Conservation (phyloP, 2,113 vertebrate species). For the Ageneiosus marmoratus region DNA sequence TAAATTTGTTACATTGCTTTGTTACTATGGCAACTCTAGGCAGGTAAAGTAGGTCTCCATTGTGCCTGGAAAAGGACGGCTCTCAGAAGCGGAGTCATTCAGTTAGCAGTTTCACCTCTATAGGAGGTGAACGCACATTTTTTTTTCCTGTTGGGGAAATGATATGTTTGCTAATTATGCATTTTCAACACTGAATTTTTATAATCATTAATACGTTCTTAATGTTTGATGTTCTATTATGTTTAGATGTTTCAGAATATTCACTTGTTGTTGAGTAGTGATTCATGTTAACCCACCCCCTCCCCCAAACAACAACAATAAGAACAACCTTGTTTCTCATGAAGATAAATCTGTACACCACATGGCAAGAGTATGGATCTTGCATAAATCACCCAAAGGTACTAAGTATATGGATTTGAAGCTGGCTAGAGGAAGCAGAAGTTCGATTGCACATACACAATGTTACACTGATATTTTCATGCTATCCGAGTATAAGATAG, state of each 20-base stretch:
- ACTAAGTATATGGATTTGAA: neutral
- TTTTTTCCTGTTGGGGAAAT: no score
- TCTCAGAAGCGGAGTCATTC: slow-evolving; percentile 43
- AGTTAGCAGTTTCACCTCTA: neutral
- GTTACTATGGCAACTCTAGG: slow-evolving; percentile 48
- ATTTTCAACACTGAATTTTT: no score
- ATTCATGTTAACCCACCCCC: neutral
- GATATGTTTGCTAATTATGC: neutral
- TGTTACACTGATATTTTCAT: neutral
- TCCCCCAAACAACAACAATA: neutral
- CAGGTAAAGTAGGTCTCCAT: slow-evolving; percentile 37
- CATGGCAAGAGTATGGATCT: slow-evolving; percentile 1
- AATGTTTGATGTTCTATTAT: neutral
- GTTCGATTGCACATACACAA: neutral
- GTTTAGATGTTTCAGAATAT: neutral
- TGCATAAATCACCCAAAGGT: slow-evolving; percentile 1
- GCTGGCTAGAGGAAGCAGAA: neutral
- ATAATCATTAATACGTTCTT: neutral
- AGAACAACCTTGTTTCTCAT: neutral
- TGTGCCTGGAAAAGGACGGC: slow-evolving; percentile 38
- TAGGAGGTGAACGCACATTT: neutral
- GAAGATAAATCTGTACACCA: neutral
- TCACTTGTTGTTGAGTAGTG: neutral
- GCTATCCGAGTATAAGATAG: neutral
- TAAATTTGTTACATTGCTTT: slow-evolving; percentile 33